Base-by-base conservation (phyloP, 2,797 vertebrate species). In the Podarcis lilfordi region DNA sequence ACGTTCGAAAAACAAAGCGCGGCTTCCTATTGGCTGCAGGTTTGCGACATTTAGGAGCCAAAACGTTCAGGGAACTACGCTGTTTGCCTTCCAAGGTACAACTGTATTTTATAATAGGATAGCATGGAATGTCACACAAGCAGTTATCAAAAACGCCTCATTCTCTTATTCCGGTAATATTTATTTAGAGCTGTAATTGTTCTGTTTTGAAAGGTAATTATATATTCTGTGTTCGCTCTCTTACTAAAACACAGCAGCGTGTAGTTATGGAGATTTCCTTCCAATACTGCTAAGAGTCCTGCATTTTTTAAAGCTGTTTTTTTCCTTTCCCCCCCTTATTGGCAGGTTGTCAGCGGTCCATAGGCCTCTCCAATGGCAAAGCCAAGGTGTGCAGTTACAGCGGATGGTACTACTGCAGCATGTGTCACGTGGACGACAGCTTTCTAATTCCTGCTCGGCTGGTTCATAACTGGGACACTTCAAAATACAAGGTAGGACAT, bases 401-500 rank as follows among this genome's bases (percentile, higher is more conserved):
- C 23, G 99, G 98, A 83, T 99, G 98, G 98, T 99, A 99, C 92
- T 99, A 99, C 96, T 99, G 99, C 95, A 96, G 97, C 92, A 97
- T 93, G 91, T 99, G 99, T 96, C 99, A 99, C 0, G 98, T 98
- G 94, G 99, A 99, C 85, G 98, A 99, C 97, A 97, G 91, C 88
- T 99, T 99, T 94, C 98, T 99, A 91, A 99, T 99, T 95, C 99
- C 99, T 9, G 98, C 99, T 17, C 98, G 99, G 8, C 96, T 99
- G 61, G 97, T 99, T 93, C 99, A 98, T 97, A 99, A 99, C 97
- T 99, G 99, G 99, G 99, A 99, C 95, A 99, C 98, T 90, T 98
- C 96, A 77, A 98, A 98, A 93, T 98, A 99, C 93, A 99, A 99
- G 98, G 99, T 99, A 93, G 10, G 66, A 8, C 35, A 19, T 81